phyloP scores from a whole-genome alignment of 2,888 invertebrate genomes.

The Allolobophora icterica region DNA sequence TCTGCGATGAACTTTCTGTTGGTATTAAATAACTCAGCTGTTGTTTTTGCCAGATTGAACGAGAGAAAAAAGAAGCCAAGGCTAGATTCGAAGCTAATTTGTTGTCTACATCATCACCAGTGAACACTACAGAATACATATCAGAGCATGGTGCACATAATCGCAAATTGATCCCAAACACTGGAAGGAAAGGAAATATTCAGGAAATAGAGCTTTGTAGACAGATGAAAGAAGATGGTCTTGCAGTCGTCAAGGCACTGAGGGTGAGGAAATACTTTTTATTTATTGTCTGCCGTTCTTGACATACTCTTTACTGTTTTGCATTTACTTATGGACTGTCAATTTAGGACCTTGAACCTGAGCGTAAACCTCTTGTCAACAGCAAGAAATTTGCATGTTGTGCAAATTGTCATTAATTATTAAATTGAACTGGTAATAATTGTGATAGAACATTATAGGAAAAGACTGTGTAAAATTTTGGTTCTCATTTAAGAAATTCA shows the following conservation, averaged over 20 bases:
- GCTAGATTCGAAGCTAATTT: not conserved
- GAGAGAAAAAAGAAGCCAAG: constrained; percentile 8
- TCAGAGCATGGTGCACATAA: too few species aligned
- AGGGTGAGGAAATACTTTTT: not conserved
- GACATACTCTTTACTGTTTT: not conserved
- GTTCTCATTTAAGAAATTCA: too few species aligned
- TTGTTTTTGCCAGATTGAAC: not conserved
- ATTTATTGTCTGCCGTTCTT: not conserved
- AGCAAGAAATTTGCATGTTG: not conserved
- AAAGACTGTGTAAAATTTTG: too few species aligned
- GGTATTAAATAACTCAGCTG: not conserved
- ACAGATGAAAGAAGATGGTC: constrained; percentile 4
- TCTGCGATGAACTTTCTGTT: not conserved
- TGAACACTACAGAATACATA: too few species aligned
- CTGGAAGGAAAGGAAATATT: not conserved
- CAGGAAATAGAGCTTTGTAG: not conserved
- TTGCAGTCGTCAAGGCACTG: not conserved
- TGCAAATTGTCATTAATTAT: too few species aligned
- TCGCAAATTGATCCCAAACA: too few species aligned
- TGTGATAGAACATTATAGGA: not conserved
- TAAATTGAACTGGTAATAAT: too few species aligned
- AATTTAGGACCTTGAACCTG: not conserved
- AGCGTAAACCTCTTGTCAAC: not conserved
- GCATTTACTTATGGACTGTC: not conserved
- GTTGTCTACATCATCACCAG: too few species aligned